Conservation (phyloP, 1,140 invertebrate genomes). For the Leptonema lineaticorne region DNA sequence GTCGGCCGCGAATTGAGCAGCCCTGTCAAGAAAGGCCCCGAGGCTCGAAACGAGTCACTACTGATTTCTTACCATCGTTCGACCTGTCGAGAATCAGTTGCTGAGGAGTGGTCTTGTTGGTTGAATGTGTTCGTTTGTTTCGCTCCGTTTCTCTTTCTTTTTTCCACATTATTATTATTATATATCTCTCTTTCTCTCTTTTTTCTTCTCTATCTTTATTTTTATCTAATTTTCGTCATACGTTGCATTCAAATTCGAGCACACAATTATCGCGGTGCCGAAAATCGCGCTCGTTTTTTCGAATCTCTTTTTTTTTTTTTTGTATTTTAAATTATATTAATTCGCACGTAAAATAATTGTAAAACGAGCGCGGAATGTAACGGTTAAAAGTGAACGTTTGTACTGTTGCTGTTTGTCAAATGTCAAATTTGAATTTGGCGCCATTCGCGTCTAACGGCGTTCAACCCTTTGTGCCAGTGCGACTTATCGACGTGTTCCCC, state of each 20-base stretch:
- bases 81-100: slow-evolving; percentile 15
- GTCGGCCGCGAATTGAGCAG: background rate
- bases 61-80: slow-evolving; percentile 22
- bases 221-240: too few relatives aligned
- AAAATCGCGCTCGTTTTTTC: too few relatives aligned
- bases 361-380: background rate
- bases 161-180: too few relatives aligned
- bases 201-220: too few relatives aligned
- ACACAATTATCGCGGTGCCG: too few relatives aligned
- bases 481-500: background rate
- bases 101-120: background rate
- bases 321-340: too few relatives aligned
- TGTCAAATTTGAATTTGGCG: background rate
- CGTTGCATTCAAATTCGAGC: too few relatives aligned
- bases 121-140: background rate
- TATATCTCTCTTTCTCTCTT: too few relatives aligned
- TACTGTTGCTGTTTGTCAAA: background rate
- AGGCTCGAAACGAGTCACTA: slow-evolving; percentile 11
- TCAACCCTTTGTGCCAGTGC: background rate
- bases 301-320: too few relatives aligned
- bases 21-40: slow-evolving; percentile 18
- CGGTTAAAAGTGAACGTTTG: background rate
- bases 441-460: background rate
- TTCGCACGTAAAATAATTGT: too few relatives aligned
- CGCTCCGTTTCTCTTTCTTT: too few relatives aligned